Evolutionary conservation across 1,140 invertebrate species (phyloP).

Genomic region (Pemphigus obesinymphae): DNA sequence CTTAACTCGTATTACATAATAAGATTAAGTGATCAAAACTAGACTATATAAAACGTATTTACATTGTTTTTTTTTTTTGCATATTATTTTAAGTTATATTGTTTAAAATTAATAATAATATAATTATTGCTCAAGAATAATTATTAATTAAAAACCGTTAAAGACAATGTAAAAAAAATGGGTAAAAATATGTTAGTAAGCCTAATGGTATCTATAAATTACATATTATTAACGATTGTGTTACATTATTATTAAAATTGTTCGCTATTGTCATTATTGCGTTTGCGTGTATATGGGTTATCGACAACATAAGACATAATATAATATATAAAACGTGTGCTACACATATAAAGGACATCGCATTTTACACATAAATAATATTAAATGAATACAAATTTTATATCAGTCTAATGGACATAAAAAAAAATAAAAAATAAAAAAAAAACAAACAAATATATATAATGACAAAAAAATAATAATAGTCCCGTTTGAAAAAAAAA

Average conservation of each 20-base stretch:
- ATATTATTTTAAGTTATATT: not conserved
- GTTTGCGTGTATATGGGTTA: not conserved
- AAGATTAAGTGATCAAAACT: not conserved
- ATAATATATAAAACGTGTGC: no score
- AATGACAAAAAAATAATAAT: not conserved
- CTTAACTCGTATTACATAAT: not conserved
- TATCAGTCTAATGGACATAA: slow-evolving; percentile 39
- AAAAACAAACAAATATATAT: no score
- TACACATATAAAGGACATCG: not conserved
- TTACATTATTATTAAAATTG: not conserved
- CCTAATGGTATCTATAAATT: slow-evolving; percentile 20
- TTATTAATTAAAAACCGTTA: not conserved
- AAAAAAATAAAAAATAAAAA: not conserved
- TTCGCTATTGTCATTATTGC: slow-evolving; percentile 22
- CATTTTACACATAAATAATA: not conserved
- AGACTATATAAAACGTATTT: not conserved
- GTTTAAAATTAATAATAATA: not conserved
- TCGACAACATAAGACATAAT: not conserved
- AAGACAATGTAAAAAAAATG: slow-evolving; percentile 6
- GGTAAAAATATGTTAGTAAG: slow-evolving; percentile 19
- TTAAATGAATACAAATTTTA: slow-evolving; percentile 28
- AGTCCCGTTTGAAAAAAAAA: not conserved
- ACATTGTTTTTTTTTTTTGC: not conserved
- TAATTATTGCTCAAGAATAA: slow-evolving; percentile 24
- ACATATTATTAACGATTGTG: slow-evolving; percentile 16